phyloP scores from a whole-genome alignment of 2,888 invertebrate species.

The Sinohyriopsis cumingii region DNA sequence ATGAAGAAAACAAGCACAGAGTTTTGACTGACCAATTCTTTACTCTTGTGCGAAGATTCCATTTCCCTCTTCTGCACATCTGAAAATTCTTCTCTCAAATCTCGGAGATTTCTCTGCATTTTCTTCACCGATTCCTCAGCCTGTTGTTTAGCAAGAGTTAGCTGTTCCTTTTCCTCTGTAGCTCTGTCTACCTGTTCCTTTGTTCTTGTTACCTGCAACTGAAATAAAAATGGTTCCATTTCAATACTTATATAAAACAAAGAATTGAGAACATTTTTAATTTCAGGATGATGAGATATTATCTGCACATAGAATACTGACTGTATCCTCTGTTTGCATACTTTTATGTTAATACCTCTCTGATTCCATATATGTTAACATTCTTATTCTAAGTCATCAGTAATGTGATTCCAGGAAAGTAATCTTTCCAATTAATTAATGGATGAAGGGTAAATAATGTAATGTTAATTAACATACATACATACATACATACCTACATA shows the following conservation, averaged over 20 bases:
- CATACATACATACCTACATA: too few species aligned
- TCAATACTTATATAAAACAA: too few species aligned
- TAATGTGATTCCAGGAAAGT: too few species aligned
- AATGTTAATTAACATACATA: too few species aligned
- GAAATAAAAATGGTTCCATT: constrained; percentile 41
- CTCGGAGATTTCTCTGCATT: constrained; percentile 80
- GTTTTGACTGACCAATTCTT: constrained; percentile 78
- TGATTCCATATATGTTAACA: too few species aligned
- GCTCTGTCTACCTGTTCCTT: constrained; percentile 84
- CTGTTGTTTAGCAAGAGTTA: constrained; percentile 77
- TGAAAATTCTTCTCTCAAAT: constrained; percentile 84
- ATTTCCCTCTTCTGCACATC: constrained; percentile 82
- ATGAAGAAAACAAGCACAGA: neutral
- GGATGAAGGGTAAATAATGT: too few species aligned
- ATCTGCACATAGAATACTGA: neutral
- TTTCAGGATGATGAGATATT: too few species aligned
- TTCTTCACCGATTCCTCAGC: constrained; percentile 86
- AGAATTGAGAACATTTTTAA: too few species aligned
- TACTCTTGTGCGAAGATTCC: constrained; percentile 81
- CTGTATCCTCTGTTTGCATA: too few species aligned
- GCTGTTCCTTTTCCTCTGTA: constrained; percentile 79
- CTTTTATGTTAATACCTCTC: too few species aligned
- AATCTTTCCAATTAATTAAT: too few species aligned
- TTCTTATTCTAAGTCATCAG: too few species aligned
- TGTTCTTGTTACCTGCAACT: constrained; percentile 78